These are phyloP conservation scores for Beris chalybata DNA, from an alignment of 2,888 invertebrate species.

Conservation along the genomic window DNA sequence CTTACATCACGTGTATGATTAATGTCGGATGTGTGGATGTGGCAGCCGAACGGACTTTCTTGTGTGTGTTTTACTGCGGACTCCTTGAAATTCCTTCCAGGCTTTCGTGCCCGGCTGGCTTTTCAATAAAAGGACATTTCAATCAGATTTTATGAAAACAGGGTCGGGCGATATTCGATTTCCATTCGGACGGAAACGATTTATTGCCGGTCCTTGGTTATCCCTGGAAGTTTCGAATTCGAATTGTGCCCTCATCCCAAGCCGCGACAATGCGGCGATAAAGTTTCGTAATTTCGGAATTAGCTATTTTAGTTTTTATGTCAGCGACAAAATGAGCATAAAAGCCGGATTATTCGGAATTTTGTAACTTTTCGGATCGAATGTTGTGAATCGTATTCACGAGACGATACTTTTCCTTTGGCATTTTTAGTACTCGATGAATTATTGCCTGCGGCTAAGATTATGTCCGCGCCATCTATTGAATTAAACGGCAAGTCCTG, in stretches of 20 bases:
- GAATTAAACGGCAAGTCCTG: slow-evolving; percentile 24
- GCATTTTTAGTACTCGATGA: no score
- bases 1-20: slow-evolving; percentile 21
- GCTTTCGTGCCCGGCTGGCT: background rate
- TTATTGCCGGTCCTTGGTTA: no score
- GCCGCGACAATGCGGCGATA: no score
- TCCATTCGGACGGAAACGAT: slow-evolving; percentile 7
- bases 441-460: slow-evolving; percentile 14
- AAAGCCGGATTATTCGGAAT: no score
- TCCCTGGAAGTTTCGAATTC: no score
- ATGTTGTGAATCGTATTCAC: no score
- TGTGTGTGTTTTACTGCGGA: slow-evolving; percentile 17
- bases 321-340: no score
- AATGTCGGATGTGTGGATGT: slow-evolving; percentile 28
- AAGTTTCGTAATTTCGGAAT: no score
- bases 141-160: slow-evolving; percentile 12
- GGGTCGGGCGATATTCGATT: slow-evolving; percentile 11
- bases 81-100: slow-evolving; percentile 4
- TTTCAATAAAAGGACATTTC: slow-evolving; percentile 28
- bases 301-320: no score
- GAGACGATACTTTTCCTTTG: no score
- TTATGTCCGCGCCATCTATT: slow-evolving; percentile 23
- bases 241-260: no score
- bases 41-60: slow-evolving; percentile 19
- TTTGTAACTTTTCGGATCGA: no score